Evolutionary conservation across 1,140 invertebrate genomes (phyloP).

Genomic region (Meloidogyne hapla): DNA sequence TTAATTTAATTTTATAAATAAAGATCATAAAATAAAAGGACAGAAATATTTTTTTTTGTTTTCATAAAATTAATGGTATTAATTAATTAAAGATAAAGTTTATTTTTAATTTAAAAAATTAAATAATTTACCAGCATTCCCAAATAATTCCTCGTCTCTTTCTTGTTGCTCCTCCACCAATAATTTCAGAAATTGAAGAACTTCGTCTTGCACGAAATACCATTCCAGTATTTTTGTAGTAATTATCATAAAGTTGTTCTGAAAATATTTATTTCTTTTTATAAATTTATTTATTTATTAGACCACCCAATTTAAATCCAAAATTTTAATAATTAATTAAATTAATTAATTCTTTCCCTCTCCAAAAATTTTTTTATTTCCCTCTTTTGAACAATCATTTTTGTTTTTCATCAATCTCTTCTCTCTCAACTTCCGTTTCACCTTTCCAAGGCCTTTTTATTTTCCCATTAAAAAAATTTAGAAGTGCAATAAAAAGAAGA

Average conservation of each 20-base stretch:
- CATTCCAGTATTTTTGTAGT: constrained; percentile 23
- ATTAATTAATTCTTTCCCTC: background rate
- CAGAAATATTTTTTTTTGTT: too few species aligned
- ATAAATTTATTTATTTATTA: background rate
- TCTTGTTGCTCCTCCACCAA: constrained; percentile 7
- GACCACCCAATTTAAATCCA: too few species aligned
- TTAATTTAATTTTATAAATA: too few species aligned
- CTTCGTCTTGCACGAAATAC: constrained; percentile 22
- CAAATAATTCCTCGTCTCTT: constrained; percentile 27
- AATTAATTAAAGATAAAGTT: too few species aligned
- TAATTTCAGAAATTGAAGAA: background rate
- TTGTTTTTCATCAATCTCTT: background rate
- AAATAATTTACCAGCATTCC: constrained; percentile 19
- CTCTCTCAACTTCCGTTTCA: background rate
- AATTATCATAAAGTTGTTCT: constrained; percentile 22
- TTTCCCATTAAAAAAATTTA: background rate
- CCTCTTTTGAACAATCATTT: too few species aligned
- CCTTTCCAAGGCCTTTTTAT: background rate
- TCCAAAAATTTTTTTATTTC: too few species aligned
- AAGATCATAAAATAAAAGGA: too few species aligned
- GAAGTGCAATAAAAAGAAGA: too few species aligned
- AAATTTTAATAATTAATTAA: too few species aligned
- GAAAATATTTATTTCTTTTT: background rate
- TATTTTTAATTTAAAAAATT: background rate
- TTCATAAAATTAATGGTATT: too few species aligned